These are phyloP conservation scores for Drosophila algonquin DNA, from an alignment of 2,888 invertebrate species.

Conservation along the genomic window DNA sequence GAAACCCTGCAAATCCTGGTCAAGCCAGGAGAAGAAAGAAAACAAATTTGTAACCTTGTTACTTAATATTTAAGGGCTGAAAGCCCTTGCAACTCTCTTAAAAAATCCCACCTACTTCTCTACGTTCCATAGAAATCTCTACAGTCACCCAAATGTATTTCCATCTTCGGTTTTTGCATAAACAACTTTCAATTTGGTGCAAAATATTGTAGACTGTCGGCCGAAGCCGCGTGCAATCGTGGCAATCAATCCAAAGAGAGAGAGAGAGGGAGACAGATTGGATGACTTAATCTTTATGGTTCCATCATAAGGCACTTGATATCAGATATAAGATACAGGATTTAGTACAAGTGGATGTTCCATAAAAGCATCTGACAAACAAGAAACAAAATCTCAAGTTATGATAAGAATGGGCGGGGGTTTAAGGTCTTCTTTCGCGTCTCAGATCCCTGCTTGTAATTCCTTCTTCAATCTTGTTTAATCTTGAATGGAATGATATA, in stretches of 20 bases:
- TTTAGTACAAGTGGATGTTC: background rate
- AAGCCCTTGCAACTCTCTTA: too few species aligned
- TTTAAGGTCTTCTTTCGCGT: background rate
- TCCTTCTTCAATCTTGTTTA: background rate
- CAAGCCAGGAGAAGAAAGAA: background rate
- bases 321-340: slow-evolving; percentile 2
- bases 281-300: slow-evolving; percentile 13
- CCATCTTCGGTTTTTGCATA: too few species aligned
- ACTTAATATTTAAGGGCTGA: too few species aligned
- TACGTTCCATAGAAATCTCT: too few species aligned
- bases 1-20: slow-evolving; percentile 30
- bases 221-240: slow-evolving; percentile 4
- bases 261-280: background rate
- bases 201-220: background rate
- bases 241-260: slow-evolving; percentile 16
- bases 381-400: background rate
- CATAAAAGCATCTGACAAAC: background rate
- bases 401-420: background rate
- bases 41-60: background rate
- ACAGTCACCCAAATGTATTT: too few species aligned
- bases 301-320: background rate
- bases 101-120: too few species aligned
- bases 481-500: too few species aligned
- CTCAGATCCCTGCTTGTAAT: background rate
- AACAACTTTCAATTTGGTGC: too few species aligned